Evolutionary conservation across 2,888 invertebrate species (phyloP), one percentile per base, ranked within the genome.

Genomic region (Patella ulyssiponensis): DNA sequence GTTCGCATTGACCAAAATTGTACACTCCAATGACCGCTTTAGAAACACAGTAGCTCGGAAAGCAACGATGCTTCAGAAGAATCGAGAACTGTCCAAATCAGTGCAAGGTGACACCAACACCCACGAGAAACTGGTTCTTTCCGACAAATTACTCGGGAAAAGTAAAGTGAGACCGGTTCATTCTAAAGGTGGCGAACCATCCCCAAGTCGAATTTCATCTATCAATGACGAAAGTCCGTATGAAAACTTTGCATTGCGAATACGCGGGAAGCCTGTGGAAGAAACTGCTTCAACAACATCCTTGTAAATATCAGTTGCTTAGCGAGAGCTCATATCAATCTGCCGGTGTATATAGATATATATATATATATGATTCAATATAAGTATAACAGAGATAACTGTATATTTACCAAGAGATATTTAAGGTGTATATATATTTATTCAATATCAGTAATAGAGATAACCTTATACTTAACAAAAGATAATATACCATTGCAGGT

Each of bases 31-130:
- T 72, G 74, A 75, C 14, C 56, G 74, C 27, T 73, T 80, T 17
- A 20, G 77, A 64, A 76, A 75, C 9, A 77, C 80, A 4, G 69
- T 80, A 20, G 75, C 71, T 23, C 70, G 75, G 52, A 80, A 78
- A 54, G 78, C 80, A 17, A 80, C 80, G 27, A 78, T 80, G 7
- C 54, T 80, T 74, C 74, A 78, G 54, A 80, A 78, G 56, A 77
- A 52, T 53, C 44, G 15, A 73, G 53, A 58, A 77, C 69, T 17
- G 52, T 72, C 71, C n/a, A 52, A 64, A 14, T 64, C 64, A 64
- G 14, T 23, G 23, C 20, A 64, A 64, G 20, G 12, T 5, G 20
- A 64, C 3, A 64, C 3, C 23, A 64, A 64, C 23, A 64, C 20
- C 23, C 20, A 14, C 23, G 20, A 20, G 23, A 64, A 23, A 23